A percentile compares a stretch with the other conserved stretches of the same genome.
These are phyloP conservation scores for Scolopax bukidnonensis DNA, from an alignment of 2,797 vertebrate species.

Conservation along the genomic window DNA sequence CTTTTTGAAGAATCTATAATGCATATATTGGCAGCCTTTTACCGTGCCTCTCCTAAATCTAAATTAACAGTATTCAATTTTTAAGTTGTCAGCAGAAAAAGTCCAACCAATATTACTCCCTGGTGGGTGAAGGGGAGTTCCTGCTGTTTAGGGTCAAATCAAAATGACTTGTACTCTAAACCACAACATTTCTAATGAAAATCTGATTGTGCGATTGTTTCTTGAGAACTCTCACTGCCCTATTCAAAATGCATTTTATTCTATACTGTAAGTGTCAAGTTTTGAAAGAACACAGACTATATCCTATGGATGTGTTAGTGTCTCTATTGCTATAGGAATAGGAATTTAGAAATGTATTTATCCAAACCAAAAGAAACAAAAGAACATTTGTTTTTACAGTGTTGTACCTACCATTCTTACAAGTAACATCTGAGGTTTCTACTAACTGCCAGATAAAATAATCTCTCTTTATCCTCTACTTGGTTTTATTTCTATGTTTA, in stretches of 20 bases:
- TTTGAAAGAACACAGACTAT: not conserved
- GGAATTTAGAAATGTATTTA: not conserved
- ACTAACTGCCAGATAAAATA: not conserved
- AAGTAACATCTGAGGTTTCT: not conserved
- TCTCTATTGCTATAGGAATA: not conserved
- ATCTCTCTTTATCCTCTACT: not conserved
- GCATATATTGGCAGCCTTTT: conserved; percentile 27
- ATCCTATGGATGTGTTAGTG: not conserved
- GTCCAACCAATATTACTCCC: conserved; percentile 5
- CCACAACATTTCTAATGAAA: not conserved
- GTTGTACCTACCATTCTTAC: not conserved
- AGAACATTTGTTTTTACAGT: not conserved
- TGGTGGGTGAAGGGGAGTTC: conserved; percentile 27
- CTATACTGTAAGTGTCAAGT: not conserved
- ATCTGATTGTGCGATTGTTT: not conserved
- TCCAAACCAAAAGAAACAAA: not conserved
- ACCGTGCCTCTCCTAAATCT: not conserved
- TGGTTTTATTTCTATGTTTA: not conserved
- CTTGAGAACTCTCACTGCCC: not conserved
- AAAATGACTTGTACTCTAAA: not conserved
- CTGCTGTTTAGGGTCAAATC: conserved; percentile 14
- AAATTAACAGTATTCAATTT: conserved; percentile 29
- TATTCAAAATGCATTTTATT: not conserved
- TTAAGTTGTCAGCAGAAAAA: conserved; percentile 36
- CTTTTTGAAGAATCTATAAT: not conserved